Base-by-base conservation (phyloP, 2,888 invertebrate species). In the Cheilosia vulpina region DNA sequence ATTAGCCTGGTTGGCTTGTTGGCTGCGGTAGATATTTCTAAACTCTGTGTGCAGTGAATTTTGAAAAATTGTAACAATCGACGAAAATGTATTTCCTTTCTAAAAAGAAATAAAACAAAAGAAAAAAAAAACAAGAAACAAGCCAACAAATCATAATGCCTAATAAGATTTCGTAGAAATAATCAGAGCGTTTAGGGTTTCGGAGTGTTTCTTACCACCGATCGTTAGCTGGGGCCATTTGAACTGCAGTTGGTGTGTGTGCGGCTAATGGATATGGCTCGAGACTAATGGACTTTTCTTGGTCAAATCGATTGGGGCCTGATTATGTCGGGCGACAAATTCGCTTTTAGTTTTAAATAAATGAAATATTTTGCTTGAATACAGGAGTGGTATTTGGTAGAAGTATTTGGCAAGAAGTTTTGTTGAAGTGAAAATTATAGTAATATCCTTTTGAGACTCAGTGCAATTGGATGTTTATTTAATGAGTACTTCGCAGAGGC, bases 131-230 rank as follows among this genome's bases (percentile, higher is more conserved):
- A 27, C 5, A 1, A 27, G 6, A 27, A 43, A 50, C 7, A 15
- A 24, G 27, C 19, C 19, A 58, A 21, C 3, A 17, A 34, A 21
- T 57, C 9, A 60, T 58, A 78, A 73, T 62, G 17, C 47, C 47
- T 47, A 62, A 60, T 58, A 71, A 47, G 60, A 76, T 85, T 85
- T 85, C 81, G 68, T 81, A 58, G 68, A 53, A 77, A 62, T 77
- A 76, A 85, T 85, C 71, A 85, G 85, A 85, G 81, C 85, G 85
- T 85, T 85, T 81, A 85, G 53, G 53, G 55, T 76, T 71, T 71
- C 52, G 38, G 55, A 76, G 62, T 72, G 52, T 31, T 57, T 72
- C 31, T 69, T 45, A 45, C 68, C 55, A 43, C 52, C 38, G n/a
- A 34, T 77, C 38, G 65, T 57, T 50, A 55, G 21, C 57, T 43